A percentile compares a stretch with the other conserved stretches of the same genome.
phyloP scores from a whole-genome alignment of 2,113 vertebrate genomes.

The Mormoops blainvillei region DNA sequence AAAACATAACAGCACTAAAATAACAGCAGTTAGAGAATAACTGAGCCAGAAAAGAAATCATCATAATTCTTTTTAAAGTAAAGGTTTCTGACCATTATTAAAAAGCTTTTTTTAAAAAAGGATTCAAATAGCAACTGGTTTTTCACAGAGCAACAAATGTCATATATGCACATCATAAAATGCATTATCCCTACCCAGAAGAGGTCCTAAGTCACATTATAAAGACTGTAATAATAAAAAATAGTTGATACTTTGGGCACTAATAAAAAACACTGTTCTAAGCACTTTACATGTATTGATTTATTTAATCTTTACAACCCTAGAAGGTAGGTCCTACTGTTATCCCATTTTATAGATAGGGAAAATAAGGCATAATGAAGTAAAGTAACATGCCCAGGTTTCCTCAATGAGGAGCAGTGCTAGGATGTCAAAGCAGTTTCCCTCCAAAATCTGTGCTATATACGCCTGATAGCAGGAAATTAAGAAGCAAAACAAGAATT shows the following conservation, averaged over 20 bases:
- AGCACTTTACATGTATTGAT: neutral
- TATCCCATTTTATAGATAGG: neutral
- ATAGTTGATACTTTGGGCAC: neutral
- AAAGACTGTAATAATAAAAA: constrained; percentile 11
- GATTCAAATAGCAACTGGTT: neutral
- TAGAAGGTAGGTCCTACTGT: neutral
- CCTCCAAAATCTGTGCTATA: neutral
- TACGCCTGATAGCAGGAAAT: neutral
- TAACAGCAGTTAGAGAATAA: neutral
- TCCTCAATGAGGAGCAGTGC: neutral
- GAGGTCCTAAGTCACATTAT: neutral
- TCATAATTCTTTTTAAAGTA: constrained; percentile 18
- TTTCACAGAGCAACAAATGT: constrained; percentile 28
- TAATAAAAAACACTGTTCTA: neutral
- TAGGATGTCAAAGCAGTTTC: neutral
- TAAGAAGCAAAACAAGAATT: neutral
- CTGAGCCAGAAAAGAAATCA: neutral
- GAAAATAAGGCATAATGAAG: neutral
- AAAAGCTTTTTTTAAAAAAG: neutral
- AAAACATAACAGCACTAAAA: constrained; percentile 12
- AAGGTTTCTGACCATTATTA: neutral
- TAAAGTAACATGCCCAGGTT: neutral
- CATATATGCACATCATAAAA: neutral
- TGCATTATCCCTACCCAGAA: neutral
- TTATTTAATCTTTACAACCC: neutral